Conservation (phyloP, 92 coral and sea anemone species). For the Parazoanthus atlanticus region DNA sequence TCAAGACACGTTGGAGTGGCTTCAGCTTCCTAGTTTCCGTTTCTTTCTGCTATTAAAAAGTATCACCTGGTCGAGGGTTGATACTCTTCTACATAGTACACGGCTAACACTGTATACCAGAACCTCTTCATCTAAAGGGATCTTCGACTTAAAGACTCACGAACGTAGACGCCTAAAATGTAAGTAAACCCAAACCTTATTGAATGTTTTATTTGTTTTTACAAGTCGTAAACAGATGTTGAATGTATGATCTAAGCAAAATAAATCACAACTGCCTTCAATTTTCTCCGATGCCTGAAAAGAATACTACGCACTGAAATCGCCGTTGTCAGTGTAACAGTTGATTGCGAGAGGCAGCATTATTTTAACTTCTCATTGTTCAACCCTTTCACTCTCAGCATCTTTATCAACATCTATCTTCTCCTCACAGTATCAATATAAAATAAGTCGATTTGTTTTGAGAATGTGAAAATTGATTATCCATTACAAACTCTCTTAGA, state of each 20-base stretch:
- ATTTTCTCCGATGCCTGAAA: too few relatives aligned
- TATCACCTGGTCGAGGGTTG: conserved; percentile 16
- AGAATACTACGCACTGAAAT: too few relatives aligned
- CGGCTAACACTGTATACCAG: background rate
- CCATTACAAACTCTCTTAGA: too few relatives aligned
- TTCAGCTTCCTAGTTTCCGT: conserved; percentile 1
- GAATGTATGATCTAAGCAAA: background rate
- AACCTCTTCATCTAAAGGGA: conserved; percentile 11
- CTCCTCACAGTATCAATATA: too few relatives aligned
- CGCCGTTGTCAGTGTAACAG: too few relatives aligned
- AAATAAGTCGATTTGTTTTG: too few relatives aligned
- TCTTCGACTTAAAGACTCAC: background rate
- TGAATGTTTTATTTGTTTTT: background rate
- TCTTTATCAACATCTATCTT: too few relatives aligned
- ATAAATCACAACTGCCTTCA: background rate
- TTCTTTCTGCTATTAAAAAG: conserved; percentile 9
- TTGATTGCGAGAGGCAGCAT: too few relatives aligned
- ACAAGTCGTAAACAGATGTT: background rate
- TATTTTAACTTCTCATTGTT: too few relatives aligned
- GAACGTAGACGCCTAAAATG: background rate
- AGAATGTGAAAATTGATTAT: too few relatives aligned
- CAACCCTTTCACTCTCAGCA: too few relatives aligned
- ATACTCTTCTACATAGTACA: background rate
- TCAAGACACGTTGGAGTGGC: conserved; percentile 16
- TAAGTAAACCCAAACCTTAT: background rate